Base-by-base conservation (phyloP, 1,140 invertebrate species). In the Hestina assimilis region DNA sequence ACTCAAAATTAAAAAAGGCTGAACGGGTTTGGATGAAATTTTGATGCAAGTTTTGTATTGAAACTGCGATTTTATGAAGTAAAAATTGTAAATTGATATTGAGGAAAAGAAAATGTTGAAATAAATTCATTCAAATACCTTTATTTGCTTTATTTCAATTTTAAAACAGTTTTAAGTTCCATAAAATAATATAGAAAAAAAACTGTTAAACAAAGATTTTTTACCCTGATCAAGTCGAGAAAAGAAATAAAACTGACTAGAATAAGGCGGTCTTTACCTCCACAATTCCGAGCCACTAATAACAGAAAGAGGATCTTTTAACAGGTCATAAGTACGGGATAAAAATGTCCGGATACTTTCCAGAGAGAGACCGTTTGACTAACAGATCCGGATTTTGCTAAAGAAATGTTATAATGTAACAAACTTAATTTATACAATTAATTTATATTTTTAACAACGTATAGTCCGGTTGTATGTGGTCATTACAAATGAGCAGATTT, bases 291-390 rank as follows among this genome's bases (percentile, higher is more conserved):
- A 63, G 55, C 50, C 61, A 63, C 60, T 63, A 58, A 53, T 58
- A 52, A 45, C 50, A 59, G 50, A 63, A 63, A 48, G 55, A 63
- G 52, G 46, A 58, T 59, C 56, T 26, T 54, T 56, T 63, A 63
- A 63, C 59, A 67, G 66, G 63, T 70, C 63, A 77, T 73, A 76
- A 78, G 72, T 71, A 73, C 71, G 46, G 63, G 69, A 75, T 76
- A 81, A 78, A 81, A 81, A 79, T 77, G 71, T 76, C 71, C 71
- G 72, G 70, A 64, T 69, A 79, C 79, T 78, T 79, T 75, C 75
- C 67, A 73, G 63, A 51, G 60, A 63, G 67, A 72, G 68, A 76
- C 67, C 72, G 69, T 72, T 72, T 75, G 63, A 60, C n/a, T 15
- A 20, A 65, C 76, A 80, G 77, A 68, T 69, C 8, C 63, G 73